Base-by-base conservation (phyloP, 1,140 invertebrate species). In the Anoplophora glabripennis region DNA sequence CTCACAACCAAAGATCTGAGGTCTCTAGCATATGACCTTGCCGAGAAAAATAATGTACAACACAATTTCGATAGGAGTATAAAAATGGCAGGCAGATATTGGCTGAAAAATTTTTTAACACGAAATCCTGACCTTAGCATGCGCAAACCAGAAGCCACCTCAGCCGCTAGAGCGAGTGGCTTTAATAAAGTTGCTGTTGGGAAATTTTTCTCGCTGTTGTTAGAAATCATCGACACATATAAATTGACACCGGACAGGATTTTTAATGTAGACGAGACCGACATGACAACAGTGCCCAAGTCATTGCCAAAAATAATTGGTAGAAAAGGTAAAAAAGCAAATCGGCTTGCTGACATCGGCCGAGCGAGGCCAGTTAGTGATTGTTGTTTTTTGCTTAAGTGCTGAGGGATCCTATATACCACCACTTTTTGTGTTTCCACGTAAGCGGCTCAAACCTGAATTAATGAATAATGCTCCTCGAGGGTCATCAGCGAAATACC, bases 251-350 rank as follows among this genome's bases (percentile, higher is more conserved):
- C 65, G 34, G 69, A 70, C 46, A 45, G 57, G 36, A 74, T 75
- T 15, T 77, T 67, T 51, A 75, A 76, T 52, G 68, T 68, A 17
- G 74, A 77, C 52, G 76, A 79, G n/a, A n/a, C n/a, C n/a, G n/a
- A n/a, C 1, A 45, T 61, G 74, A 75, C 38, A 77, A 75, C 1
- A 53, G 78, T 53, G 73, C 75, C 10, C 10, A 46, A 56, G 36
- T 69, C 69, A 63, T 74, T 80, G 14, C 73, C 12, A 76, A 77
- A 75, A 70, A 66, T 73, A 28, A 56, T 73, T 35, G 67, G 70
- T 8, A 55, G 55, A 57, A 70, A 63, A 66, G 75, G 71, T 44
- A n/a, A 65, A 70, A 63, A 70, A 72, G 42, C 72, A 76, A 68
- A 69, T 75, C 8, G 73, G 67, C 3, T 48, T 61, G 8, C 48